Evolutionary conservation across 2,113 vertebrate species (phyloP).

Genomic region (Aldabrachelys gigantea): DNA sequence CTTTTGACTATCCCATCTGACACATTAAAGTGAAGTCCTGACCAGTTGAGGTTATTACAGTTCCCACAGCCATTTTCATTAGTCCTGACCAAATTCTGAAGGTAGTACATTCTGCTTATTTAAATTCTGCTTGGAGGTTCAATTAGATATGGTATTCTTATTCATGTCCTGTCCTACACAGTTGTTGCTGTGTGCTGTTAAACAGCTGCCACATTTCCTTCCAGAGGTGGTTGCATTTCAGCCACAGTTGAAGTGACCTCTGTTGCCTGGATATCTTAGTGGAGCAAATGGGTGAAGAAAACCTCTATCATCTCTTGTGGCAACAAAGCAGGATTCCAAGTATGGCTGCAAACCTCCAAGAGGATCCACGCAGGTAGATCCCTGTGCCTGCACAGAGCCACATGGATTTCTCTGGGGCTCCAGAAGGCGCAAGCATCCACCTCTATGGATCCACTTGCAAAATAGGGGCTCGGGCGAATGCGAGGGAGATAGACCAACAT

Average conservation of each 20-base stretch:
- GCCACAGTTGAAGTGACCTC: neutral
- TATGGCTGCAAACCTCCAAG: neutral
- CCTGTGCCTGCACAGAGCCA: neutral
- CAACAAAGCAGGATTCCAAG: neutral
- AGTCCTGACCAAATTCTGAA: neutral
- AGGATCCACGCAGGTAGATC: neutral
- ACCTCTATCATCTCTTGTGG: neutral
- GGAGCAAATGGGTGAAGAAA: neutral
- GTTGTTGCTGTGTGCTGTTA: neutral
- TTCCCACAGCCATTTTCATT: neutral
- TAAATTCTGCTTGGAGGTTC: neutral
- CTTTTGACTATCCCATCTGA: neutral
- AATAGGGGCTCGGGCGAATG: neutral
- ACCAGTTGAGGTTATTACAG: neutral
- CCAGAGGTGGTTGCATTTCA: neutral
- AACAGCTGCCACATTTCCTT: neutral
- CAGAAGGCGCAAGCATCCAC: neutral
- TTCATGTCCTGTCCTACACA: neutral
- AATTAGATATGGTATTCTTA: neutral
- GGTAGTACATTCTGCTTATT: neutral
- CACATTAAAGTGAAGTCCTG: neutral
- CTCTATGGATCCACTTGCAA: neutral
- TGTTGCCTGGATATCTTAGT: neutral
- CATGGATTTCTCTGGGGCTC: neutral
- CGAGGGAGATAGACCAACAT: rapidly evolving